Base-by-base conservation (phyloP, 2,113 vertebrate genomes). In the Cavia porcellus region DNA sequence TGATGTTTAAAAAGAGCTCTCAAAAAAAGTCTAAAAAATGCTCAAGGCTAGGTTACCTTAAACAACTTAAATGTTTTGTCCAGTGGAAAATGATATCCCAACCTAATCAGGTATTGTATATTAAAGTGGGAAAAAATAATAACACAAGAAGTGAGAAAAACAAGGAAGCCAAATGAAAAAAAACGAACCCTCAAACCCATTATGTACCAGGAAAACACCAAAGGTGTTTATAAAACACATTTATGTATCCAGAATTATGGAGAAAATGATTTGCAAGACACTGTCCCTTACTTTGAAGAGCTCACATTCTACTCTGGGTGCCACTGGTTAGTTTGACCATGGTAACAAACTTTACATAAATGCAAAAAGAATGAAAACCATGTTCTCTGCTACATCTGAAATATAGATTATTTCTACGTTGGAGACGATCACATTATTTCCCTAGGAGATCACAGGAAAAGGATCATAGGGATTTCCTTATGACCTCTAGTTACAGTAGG, bases 21-120 rank as follows among this genome's bases (percentile, higher is more conserved):
- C 19, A n/a, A 89, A 83, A 72, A 15, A 70, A 92, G 59, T 50
- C 30, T 85, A 55, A 47, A 90, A 77, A 93, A 87, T 47, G 15
- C n/a, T 88, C 50, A 83, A 61, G 52, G 88, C 77, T 91, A 64
- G 38, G n/a, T 61, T 92, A 97, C 90, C 22, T 47, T 94, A 88
- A 81, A 81, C 38, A 85, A 86, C 38, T 92, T 30, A 28, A 24
- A 64, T 94, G 50, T 74, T 95, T 92, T 87, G 38, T 80, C 19
- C 38, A 92, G 61, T 90, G 32, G 32, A 62, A 97, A 95, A 94
- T 74, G 45, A 66, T 9, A 83, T 35, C 2, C 90, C n/a, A 45
- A 89, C 62, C 30, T 79, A 50, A 83, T 80, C 6, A 42, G 66
- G 74, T 50, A 79, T 45, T 19, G 25, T 35, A 74, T 50, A 93